Percentiles rank a stretch among this genome's conserved stretches.
Conservation (phyloP, 2,888 invertebrate species). For the Vandiemenella viatica region DNA sequence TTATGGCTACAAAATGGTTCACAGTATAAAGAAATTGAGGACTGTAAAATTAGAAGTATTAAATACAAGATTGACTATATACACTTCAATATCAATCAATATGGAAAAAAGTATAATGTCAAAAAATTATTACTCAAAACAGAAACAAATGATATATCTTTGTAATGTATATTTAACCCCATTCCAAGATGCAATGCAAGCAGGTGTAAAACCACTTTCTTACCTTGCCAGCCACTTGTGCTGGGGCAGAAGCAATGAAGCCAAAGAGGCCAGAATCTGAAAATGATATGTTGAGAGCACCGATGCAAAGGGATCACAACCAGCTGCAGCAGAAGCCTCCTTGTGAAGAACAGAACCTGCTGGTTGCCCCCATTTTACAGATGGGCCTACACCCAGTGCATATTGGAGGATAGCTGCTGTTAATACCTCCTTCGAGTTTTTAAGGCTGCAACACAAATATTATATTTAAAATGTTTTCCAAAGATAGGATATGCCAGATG, state of each 20-base stretch:
- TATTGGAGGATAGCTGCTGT: conserved; percentile 56
- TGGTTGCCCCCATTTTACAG: conserved; percentile 51
- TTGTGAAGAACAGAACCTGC: conserved; percentile 47
- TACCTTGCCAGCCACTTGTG: conserved; percentile 48
- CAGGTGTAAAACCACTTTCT: too few relatives aligned
- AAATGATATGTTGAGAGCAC: conserved; percentile 68
- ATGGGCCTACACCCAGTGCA: conserved; percentile 54
- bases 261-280: conserved; percentile 83
- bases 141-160: too few relatives aligned
- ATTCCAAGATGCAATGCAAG: too few relatives aligned
- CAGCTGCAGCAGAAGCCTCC: conserved; percentile 39
- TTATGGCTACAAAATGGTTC: too few relatives aligned
- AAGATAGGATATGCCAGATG: too few relatives aligned
- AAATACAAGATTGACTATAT: too few relatives aligned
- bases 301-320: conserved; percentile 40
- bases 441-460: conserved; percentile 25
- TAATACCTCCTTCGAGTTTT: conserved; percentile 51
- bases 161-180: too few relatives aligned
- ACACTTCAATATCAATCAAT: too few relatives aligned
- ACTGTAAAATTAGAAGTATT: too few relatives aligned
- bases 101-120: too few relatives aligned
- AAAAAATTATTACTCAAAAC: too few relatives aligned
- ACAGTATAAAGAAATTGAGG: too few relatives aligned
- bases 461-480: background rate
- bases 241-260: conserved; percentile 47